Base-by-base conservation (phyloP, 2,113 vertebrate genomes). In the Hyperoodon ampullatus region DNA sequence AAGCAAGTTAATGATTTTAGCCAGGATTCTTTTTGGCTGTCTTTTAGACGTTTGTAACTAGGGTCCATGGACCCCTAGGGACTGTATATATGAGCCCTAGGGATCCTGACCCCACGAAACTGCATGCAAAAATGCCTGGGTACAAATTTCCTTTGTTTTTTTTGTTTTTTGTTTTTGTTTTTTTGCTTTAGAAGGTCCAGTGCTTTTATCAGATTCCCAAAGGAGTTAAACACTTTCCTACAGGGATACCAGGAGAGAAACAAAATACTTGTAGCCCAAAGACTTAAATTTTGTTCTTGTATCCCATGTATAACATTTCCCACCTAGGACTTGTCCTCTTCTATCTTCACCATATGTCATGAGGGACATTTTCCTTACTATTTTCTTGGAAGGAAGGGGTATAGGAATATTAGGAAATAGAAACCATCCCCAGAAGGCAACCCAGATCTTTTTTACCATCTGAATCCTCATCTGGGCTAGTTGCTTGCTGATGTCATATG, bases 1-100 rank as follows among this genome's bases (percentile, higher is more conserved):
- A 85, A 92, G 61, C 61, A 89, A 92, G 28, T 86, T 93, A 86
- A 70, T 84, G 14, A 72, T 78, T 88, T 97, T 90, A 93, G 14
- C 8, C n/a, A 93, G 30, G 28, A 92, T 92, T 87, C 63, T 58
- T 88, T 83, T 70, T 66, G 55, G 16, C 42, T 93, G 11, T 28
- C 5, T 80, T 85, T 92, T 89, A 88, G 78, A 33, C 28, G 87
- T 60, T 83, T 30, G 50, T 44, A 74, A 66, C 11, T 68, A 86
- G 28, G 21, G 24, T 68, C 26, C 70, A 14, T 71, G 19, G 5
- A 42, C 5, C 33, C 7, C 0, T 8, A 55, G 8, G 33, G 14
- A 0, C 15, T 91, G 4, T 72, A 18, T 66, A 23, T 35, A 44
- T 42, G 61, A 83, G 5, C 11, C 19, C 78, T 30, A 55, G 7